Conservation (phyloP, 2,888 invertebrate species). For the Macroteleia sp. region DNA sequence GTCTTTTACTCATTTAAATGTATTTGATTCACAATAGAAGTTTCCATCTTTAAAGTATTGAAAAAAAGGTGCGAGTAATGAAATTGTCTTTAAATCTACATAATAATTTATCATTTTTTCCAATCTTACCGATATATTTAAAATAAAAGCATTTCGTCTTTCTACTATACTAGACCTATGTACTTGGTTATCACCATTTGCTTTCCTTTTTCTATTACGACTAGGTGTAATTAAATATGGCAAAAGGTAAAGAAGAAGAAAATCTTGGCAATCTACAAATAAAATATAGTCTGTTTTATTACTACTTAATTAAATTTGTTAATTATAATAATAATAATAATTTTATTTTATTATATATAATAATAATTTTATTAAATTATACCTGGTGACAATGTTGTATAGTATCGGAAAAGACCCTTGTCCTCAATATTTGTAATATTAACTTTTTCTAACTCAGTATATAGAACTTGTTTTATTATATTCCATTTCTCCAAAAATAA, state of each 20-base stretch:
- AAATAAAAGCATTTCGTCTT: slow-evolving; percentile 24
- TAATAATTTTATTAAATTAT: too few relatives aligned
- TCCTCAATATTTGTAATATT: slow-evolving; percentile 16
- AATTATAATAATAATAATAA: too few relatives aligned
- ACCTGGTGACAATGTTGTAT: too few relatives aligned
- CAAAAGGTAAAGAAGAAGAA: slow-evolving; percentile 23
- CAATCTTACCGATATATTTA: slow-evolving; percentile 19
- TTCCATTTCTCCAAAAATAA: slow-evolving; percentile 13
- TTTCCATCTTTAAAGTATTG: too few relatives aligned
- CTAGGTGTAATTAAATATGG: slow-evolving; percentile 18
- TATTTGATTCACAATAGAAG: too few relatives aligned
- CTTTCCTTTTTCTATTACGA: slow-evolving; percentile 24
- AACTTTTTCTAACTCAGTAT: slow-evolving; percentile 6
- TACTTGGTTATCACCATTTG: neutral
- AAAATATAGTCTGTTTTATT: too few relatives aligned
- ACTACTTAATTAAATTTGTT: too few relatives aligned
- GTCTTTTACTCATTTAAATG: too few relatives aligned
- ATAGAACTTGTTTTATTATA: slow-evolving; percentile 1
- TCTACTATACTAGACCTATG: neutral
- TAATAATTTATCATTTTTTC: too few relatives aligned
- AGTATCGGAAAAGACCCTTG: slow-evolving; percentile 11
- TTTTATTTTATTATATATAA: too few relatives aligned
- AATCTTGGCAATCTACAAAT: slow-evolving; percentile 39
- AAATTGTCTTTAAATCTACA: too few relatives aligned
- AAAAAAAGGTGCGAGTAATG: too few relatives aligned